phyloP scores from a whole-genome alignment of 2,113 vertebrate genomes.

The Podarcis raffonei region DNA sequence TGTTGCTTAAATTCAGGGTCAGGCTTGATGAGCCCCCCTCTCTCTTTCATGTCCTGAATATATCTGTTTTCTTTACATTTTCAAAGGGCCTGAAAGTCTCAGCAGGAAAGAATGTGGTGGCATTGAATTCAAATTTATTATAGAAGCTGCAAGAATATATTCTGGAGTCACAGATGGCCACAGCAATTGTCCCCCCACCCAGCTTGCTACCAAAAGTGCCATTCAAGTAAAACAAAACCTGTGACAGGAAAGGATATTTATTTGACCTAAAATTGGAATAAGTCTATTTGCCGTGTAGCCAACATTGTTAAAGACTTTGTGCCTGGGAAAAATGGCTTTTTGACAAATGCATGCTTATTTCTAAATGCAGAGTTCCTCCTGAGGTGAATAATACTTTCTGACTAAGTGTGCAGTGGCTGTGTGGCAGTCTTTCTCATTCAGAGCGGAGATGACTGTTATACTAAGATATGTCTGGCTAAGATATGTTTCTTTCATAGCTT shows the following conservation, averaged over 20 bases:
- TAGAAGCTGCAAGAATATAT: conserved; percentile 41
- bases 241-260: conserved; percentile 47
- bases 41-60: conserved; percentile 59
- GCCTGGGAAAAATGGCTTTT: conserved; percentile 52
- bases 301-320: conserved; percentile 45
- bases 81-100: conserved; percentile 64
- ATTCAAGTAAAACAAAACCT: conserved; percentile 60
- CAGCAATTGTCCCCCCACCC: conserved; percentile 38
- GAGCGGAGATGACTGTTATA: conserved; percentile 16
- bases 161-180: conserved; percentile 50
- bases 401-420: conserved; percentile 55
- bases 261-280: conserved; percentile 46
- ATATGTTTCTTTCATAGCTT: conserved; percentile 35
- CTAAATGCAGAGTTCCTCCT: conserved; percentile 41
- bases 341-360: conserved; percentile 57
- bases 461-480: conserved; percentile 18
- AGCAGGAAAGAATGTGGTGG: conserved; percentile 30
- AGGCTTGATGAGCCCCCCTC: conserved; percentile 60
- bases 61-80: conserved; percentile 70
- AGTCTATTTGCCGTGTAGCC: conserved; percentile 48
- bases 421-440: conserved; percentile 50
- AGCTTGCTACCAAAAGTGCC: conserved; percentile 29
- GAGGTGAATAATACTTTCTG: conserved; percentile 51
- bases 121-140: conserved; percentile 34
- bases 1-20: conserved; percentile 64